Evolutionary conservation across 2,888 invertebrate genomes (phyloP), one percentile per base, ranked within the genome.

Genomic region (Cybosia mesomella): DNA sequence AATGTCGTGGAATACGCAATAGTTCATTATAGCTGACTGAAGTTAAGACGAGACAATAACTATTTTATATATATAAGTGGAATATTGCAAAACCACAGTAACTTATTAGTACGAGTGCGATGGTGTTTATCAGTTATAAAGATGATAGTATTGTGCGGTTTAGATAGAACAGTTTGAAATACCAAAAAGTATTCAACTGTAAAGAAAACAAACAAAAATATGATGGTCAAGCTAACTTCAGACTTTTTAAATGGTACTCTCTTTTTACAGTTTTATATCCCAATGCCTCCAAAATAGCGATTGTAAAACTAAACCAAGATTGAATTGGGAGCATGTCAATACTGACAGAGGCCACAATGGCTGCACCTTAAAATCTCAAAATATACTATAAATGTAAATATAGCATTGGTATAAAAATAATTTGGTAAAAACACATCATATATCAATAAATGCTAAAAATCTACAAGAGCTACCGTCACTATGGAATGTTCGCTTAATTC

Each of bases 401-500:
- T 89, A 91, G 90, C 94, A 94, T 94, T 94, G 94, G 94, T 94
- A 94, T 94, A 88, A 89, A 90, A 91, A 88, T 85, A 93, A 93
- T 93, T 94, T 94, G 93, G 94, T 93, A 92, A 93, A 88, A 88
- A 89, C 88, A 84, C 73, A 73, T 79, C 72, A 71, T 79, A 77
- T 73, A 77, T 72, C 72, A 80, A 81, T 73, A 92, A 89, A 91
- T 88, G 87, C 92, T 93, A 90, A 85, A 76, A 73, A 82, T 87
- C 89, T 92, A 92, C 84, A 89, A 74, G 89, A 92, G 90, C 93
- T 93, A 93, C 90, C 90, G 83, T 75, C 74, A 87, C 85, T 88
- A 89, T 89, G 89, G 89, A 91, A 89, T 90, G 89, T 90, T 79
- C 55, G 64, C 80, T 79, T 87, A 84, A 85, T 65, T 73, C 83